Base-by-base conservation (phyloP, 2,113 vertebrate genomes). In the Mastomys coucha region DNA sequence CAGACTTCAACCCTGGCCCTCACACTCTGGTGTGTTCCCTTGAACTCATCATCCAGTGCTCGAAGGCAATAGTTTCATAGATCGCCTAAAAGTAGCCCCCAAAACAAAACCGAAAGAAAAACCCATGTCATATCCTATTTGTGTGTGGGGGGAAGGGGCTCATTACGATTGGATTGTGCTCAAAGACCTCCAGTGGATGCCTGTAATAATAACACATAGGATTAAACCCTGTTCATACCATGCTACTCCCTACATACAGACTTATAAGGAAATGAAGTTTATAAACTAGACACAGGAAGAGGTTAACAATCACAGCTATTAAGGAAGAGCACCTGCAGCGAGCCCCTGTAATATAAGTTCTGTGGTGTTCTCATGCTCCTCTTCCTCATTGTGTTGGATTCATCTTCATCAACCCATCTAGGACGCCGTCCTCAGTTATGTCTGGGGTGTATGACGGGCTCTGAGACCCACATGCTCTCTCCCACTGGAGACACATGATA, bases 391-490 rank as follows among this genome's bases (percentile, higher is more conserved):
- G 78, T 19, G 28, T 16, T n/a, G 17, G 5, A 56, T 16, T 80
- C 17, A 20, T 9, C 8, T 19, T 77, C 19, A 81, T 6, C 4
- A 39, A 10, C 39, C n/a, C 33, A 63, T 24, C 51, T 1, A 82
- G 80, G 53, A 17, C 24, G 33, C 36, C 12, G 2, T 16, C 60
- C 80, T 60, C 36, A 39, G 0, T 36, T 53, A 20, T n/a, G 7
- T 2, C n/a, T 84, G 58, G 58, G 24, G 13, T 42, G 39, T 19
- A 0, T 11, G 58, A 45, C 42, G n/a, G 65, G 31, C n/a, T 65
- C 58, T 45, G n/a, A 7, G 0, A 5, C 3, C 81, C 1, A 1
- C 36, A 17, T 0, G 22, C 8, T 84, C 56, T 28, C 13, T 63
- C 81, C 39, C 58, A 45, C 39, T 42, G n/a, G 24, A 39, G 56